Conservation (phyloP, 2,888 invertebrate genomes). For the Poecilus cupreus region DNA sequence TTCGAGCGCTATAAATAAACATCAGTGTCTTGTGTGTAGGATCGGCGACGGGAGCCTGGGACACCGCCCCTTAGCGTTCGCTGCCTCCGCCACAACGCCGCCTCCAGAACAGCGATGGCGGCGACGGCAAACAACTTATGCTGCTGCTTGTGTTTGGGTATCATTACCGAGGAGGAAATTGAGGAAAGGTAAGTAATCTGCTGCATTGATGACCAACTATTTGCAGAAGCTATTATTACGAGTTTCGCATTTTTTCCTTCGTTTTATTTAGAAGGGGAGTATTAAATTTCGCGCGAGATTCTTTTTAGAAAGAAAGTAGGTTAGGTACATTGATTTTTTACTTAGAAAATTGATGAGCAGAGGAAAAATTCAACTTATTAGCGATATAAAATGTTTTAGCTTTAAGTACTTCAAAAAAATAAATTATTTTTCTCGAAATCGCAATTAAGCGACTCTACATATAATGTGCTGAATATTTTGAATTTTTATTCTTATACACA, state of each 20-base stretch:
- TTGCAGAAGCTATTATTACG: not conserved
- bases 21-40: not conserved
- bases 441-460: too few relatives aligned
- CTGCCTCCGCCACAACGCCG: not conserved
- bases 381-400: too few relatives aligned
- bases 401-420: too few relatives aligned
- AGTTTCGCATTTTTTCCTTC: not conserved
- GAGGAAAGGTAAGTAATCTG: constrained; percentile 30
- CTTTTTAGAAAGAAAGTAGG: too few relatives aligned
- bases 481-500: too few relatives aligned
- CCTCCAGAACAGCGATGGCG: not conserved
- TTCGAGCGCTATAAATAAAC: not conserved
- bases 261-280: not conserved
- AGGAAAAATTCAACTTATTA: too few relatives aligned
- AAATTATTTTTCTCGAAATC: too few relatives aligned
- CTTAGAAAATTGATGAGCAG: too few relatives aligned
- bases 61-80: too few relatives aligned
- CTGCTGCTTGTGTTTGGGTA: not conserved
- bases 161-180: constrained; percentile 23
- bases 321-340: too few relatives aligned
- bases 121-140: not conserved
- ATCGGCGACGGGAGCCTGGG: too few relatives aligned
- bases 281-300: not conserved
- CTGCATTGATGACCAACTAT: constrained; percentile 41
- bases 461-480: too few relatives aligned